Percentiles rank a stretch among this genome's conserved stretches.
Evolutionary conservation across 2,113 vertebrate genomes (phyloP).

Genomic region (Crocuta crocuta): DNA sequence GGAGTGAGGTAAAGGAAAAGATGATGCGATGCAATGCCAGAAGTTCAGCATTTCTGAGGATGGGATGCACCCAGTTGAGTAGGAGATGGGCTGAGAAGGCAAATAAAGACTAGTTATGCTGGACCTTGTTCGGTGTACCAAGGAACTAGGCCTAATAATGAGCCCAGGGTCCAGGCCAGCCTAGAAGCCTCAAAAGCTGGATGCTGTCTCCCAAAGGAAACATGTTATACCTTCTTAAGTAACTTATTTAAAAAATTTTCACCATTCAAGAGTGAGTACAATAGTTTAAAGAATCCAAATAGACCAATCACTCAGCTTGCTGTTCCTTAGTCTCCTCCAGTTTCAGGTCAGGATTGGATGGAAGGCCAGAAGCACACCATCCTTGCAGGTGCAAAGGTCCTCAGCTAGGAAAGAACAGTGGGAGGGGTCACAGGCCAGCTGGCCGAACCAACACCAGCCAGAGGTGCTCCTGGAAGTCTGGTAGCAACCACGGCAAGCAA

Average conservation of each 20-base stretch:
- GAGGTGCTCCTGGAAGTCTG: neutral
- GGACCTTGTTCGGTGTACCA: neutral
- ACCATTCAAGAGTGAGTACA: neutral
- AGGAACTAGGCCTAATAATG: neutral
- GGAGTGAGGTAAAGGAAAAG: neutral
- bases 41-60: neutral
- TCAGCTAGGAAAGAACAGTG: neutral
- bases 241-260: neutral
- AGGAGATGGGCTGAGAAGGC: neutral
- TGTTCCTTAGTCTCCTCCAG: neutral
- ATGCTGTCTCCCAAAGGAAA: neutral
- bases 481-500: neutral
- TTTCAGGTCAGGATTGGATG: neutral
- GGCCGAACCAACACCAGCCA: neutral
- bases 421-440: neutral
- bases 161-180: neutral
- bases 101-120: rapidly evolving
- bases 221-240: neutral
- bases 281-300: neutral
- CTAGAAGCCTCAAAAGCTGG: neutral
- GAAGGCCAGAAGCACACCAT: neutral
- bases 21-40: no score
- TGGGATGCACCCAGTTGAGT: neutral
- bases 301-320: neutral
- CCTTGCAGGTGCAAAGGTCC: neutral